Conservation (phyloP, 2,888 invertebrate genomes). For the Dioctria rufipes region DNA sequence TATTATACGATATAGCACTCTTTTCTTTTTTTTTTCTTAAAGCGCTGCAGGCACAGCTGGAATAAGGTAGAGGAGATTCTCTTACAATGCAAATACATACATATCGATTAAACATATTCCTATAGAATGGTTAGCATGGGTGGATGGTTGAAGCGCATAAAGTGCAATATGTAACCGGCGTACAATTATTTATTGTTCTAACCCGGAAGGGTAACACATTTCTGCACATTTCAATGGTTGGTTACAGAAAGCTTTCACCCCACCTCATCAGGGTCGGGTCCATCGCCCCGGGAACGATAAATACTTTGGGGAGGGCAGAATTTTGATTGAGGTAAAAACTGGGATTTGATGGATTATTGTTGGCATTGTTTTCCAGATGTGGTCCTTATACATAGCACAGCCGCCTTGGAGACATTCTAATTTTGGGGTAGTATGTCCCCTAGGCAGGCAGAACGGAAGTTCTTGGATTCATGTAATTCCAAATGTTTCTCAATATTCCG, state of each 20-base stretch:
- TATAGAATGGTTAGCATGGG: no score
- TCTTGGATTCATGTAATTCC: conserved; percentile 32
- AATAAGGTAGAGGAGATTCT: no score
- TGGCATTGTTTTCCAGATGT: conserved; percentile 53
- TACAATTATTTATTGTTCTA: conserved; percentile 41
- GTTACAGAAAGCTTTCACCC: conserved; percentile 33
- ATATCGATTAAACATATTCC: no score
- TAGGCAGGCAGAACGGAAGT: conserved; percentile 13
- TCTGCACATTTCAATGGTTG: conserved; percentile 37
- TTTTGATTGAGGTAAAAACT: conserved; percentile 52
- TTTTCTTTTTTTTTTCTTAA: no score
- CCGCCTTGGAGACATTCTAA: conserved; percentile 37
- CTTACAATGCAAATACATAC: no score
- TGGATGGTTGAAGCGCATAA: no score
- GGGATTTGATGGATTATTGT: conserved; percentile 54
- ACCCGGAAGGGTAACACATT: conserved; percentile 33
- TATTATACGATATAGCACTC: no score
- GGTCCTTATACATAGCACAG: conserved; percentile 20
- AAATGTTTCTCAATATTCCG: conserved; percentile 47
- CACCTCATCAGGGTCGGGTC: not conserved
- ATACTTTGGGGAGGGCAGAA: conserved; percentile 41
- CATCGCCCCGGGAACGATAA: conserved; percentile 35
- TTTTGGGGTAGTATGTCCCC: not conserved
- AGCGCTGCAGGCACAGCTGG: no score
- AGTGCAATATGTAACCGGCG: conserved; percentile 39